Evolutionary conservation across 2,888 invertebrate species (phyloP), one percentile per base, ranked within the genome.

Genomic region (Bruchidius siliquastri): DNA sequence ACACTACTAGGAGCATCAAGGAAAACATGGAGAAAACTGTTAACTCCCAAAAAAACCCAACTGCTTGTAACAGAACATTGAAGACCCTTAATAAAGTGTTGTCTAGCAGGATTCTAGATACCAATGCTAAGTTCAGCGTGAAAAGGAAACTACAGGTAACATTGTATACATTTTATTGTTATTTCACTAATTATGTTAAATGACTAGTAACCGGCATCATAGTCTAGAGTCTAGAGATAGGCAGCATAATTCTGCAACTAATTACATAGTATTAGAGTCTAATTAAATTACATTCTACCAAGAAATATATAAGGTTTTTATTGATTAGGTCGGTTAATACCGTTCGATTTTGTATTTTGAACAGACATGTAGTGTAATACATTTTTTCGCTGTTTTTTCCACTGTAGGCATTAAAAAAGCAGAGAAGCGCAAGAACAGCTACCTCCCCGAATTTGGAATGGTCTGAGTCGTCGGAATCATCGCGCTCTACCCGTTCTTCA

Each of bases 101-200:
- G 73, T 81, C 84, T 0, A 85, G 85, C 77, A 79, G 83, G 77
- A 83, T 86, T 67, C 81, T 86, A 71, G 86, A 86, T 76, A 83
- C 82, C 10, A 85, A 81, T 75, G 76, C 82, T 0, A 79, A 81
- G 67, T 74, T 83, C 72, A 77, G 81, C 20, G 81, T 83, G 21
- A 83, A 83, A 74, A 78, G 83, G 71, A 82, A 83, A 75, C 71
- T 83, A 21, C 82, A 82, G 70, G 80, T 77, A 67, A 76, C 80
- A 68, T n/a, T n/a, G n/a, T n/a, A n/a, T n/a, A n/a, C n/a, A n/a
- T n/a, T n/a, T n/a, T n/a, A n/a, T n/a, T n/a, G n/a, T n/a, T n/a
- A n/a, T n/a, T n/a, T n/a, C n/a, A n/a, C n/a, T n/a, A n/a, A n/a
- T n/a, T n/a, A n/a, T n/a, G n/a, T n/a, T n/a, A n/a, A n/a, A n/a